A percentile compares a stretch with the other conserved stretches of the same genome.
Evolutionary conservation across 2,797 vertebrate genomes (phyloP).

Genomic region (Helicolenus hilgendorfi): DNA sequence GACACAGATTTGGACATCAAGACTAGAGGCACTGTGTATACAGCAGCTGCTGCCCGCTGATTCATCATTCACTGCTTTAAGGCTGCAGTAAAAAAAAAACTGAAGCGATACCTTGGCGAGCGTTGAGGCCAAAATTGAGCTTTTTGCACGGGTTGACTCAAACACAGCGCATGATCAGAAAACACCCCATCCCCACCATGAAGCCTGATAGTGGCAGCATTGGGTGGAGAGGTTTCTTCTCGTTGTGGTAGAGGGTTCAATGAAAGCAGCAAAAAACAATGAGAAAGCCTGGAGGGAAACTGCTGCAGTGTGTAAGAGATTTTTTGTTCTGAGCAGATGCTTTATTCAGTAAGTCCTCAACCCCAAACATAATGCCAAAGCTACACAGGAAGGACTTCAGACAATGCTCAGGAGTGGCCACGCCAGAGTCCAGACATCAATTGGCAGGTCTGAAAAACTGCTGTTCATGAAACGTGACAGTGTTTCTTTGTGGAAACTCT

Average conservation of each 20-base stretch:
- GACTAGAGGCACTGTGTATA: background rate
- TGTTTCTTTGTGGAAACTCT: background rate
- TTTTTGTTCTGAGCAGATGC: too few relatives aligned
- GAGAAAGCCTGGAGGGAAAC: background rate
- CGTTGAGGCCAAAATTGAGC: background rate
- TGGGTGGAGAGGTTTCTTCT: constrained; percentile 9
- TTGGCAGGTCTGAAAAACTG: too few relatives aligned
- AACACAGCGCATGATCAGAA: background rate
- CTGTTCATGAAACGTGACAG: background rate
- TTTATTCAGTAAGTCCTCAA: too few relatives aligned
- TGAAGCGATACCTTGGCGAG: background rate
- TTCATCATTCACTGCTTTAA: background rate
- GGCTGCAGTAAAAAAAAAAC: background rate
- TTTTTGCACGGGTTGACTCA: background rate
- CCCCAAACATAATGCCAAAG: too few relatives aligned
- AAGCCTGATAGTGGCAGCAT: constrained; percentile 61
- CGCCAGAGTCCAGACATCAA: background rate
- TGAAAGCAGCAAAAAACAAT: too few relatives aligned
- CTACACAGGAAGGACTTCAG: too few relatives aligned
- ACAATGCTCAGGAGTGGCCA: too few relatives aligned
- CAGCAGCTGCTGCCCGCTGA: background rate
- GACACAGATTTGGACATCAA: background rate
- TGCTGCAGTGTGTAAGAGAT: background rate
- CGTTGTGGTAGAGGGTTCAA: background rate
- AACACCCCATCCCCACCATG: background rate